Evolutionary conservation across 2,113 vertebrate genomes (phyloP).

Genomic region (Scomber colias): DNA sequence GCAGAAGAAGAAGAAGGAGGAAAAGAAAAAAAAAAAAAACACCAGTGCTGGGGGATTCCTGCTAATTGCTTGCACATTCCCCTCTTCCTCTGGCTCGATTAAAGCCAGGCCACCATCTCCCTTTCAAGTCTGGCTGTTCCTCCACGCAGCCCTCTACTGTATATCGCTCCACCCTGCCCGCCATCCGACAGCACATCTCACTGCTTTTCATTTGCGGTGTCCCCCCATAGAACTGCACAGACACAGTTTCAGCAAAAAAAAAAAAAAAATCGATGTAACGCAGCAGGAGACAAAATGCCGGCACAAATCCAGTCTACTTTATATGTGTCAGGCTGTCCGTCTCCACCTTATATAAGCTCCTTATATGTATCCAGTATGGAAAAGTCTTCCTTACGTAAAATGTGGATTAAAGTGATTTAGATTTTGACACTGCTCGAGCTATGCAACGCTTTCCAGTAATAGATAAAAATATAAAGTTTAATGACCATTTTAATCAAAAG

Average conservation of each 20-base stretch:
- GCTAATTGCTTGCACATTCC: constrained; percentile 80
- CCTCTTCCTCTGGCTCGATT: constrained; percentile 70
- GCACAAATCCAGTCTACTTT: constrained; percentile 1
- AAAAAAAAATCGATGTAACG: constrained; percentile 23
- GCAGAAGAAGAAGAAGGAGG: background rate
- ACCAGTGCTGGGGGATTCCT: constrained; percentile 68
- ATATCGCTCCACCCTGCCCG: constrained; percentile 32
- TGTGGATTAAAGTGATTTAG: background rate
- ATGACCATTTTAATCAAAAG: background rate
- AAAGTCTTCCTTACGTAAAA: background rate
- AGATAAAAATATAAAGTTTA: background rate
- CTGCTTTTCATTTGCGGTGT: constrained; percentile 51
- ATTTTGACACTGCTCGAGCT: background rate
- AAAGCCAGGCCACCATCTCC: constrained; percentile 73
- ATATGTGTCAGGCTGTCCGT: background rate
- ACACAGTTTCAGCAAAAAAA: constrained; percentile 10
- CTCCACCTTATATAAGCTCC: background rate
- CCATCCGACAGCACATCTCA: constrained; percentile 44
- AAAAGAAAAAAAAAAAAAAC: background rate
- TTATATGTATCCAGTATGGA: background rate
- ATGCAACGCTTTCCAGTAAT: no score
- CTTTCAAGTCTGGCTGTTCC: constrained; percentile 62
- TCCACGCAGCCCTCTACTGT: constrained; percentile 48
- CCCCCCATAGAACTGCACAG: constrained; percentile 31
- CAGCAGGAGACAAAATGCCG: constrained; percentile 46